Base-by-base conservation (phyloP, 2,113 vertebrate species). In the Panthera uncia region DNA sequence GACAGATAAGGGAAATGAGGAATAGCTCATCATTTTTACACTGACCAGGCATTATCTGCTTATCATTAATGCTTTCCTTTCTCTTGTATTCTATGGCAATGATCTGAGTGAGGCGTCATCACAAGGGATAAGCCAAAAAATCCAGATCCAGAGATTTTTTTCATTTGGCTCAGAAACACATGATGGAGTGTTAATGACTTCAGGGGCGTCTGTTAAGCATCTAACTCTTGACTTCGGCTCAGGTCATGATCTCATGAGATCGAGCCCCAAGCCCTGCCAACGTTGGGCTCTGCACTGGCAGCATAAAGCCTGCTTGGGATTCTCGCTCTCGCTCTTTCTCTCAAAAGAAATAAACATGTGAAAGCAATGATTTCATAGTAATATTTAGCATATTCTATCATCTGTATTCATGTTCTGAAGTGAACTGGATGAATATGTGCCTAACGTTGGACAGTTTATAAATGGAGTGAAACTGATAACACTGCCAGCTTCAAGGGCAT, bases 331-430 rank as follows among this genome's bases (percentile, higher is more conserved):
- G 8, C 57, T 61, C 57, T 9, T 61, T 61, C 21, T 61, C 57
- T 61, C 57, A 61, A 61, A 61, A 61, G 8, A 61, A 61, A 61
- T 61, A 61, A 61, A 61, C 57, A 23, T 25, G 21, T 21, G 21
- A 61, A 61, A 52, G 45, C 80, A 91, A 76, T 91, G 14, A 78
- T 55, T 81, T 81, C 6, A 31, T 71, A 36, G 33, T 13, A 36
- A 93, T 61, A 89, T 57, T 69, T 92, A 41, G 45, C 45, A 33
- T 55, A 50, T 94, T 91, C 57, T 74, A 21, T 69, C 41, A 78
- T 76, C 61, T 92, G 52, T 45, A 96, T 81, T 95, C 63, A 73
- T 41, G 23, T 16, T 97, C 76, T 48, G 73, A 94, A 80, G 36
- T 80, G 48, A 68, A 41, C 29, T 52, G 69, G 48, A 52, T 29